A percentile compares a stretch with the other conserved stretches of the same genome.
Conservation (phyloP, 2,797 vertebrate genomes). For the Danio aesculapii region DNA sequence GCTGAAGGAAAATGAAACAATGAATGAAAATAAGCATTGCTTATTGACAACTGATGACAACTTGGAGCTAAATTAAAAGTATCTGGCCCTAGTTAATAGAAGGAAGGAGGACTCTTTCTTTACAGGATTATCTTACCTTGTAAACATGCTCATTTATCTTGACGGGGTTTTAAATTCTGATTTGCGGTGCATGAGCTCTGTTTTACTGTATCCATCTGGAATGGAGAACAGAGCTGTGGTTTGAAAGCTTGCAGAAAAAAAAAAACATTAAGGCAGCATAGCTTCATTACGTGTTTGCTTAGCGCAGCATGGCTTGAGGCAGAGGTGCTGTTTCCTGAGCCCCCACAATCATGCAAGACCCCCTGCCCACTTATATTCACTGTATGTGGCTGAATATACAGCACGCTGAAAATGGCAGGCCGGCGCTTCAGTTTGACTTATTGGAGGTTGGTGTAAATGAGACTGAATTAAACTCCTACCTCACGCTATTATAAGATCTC, state of each 20-base stretch:
- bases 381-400: slow-evolving; percentile 26
- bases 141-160: slow-evolving; percentile 48
- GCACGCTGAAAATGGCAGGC: background rate
- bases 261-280: slow-evolving; percentile 37
- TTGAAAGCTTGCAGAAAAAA: slow-evolving; percentile 32
- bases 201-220: slow-evolving; percentile 45
- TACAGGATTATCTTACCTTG: slow-evolving; percentile 19
- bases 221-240: slow-evolving; percentile 26
- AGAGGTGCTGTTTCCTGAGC: slow-evolving; percentile 46
- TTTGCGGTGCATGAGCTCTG: slow-evolving; percentile 35
- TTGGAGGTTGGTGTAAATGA: slow-evolving; percentile 16
- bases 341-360: slow-evolving; percentile 49
- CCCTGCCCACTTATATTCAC: slow-evolving; percentile 42
- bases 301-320: slow-evolving; percentile 36
- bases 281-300: slow-evolving; percentile 46
- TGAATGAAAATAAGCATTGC: background rate
- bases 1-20: too few relatives aligned
- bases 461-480: slow-evolving; percentile 27
- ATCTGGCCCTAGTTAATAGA: background rate
- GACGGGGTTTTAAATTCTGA: slow-evolving; percentile 46
- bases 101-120: slow-evolving; percentile 15
- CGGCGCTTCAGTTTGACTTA: slow-evolving; percentile 12
- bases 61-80: slow-evolving; percentile 15
- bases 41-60: background rate
- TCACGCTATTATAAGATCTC: slow-evolving; percentile 17